These are phyloP conservation scores for Solenopsis fugax DNA, from an alignment of 1,140 invertebrate species.

Conservation along the genomic window DNA sequence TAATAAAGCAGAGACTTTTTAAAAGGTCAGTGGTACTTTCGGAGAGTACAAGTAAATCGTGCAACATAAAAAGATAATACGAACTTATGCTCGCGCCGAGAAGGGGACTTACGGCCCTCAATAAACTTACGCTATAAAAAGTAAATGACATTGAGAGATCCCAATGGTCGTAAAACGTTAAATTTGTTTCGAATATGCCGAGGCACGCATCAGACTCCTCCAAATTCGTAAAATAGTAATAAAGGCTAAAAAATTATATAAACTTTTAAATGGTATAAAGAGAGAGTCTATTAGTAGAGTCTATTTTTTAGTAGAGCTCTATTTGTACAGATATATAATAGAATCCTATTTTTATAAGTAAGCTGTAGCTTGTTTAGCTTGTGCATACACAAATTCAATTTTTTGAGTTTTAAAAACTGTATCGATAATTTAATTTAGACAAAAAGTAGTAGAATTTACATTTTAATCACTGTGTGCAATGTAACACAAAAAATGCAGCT, in stretches of 20 bases:
- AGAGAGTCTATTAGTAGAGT: neutral
- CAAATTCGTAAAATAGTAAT: constrained; percentile 1
- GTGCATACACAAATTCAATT: neutral
- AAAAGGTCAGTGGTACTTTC: neutral
- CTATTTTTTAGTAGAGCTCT: neutral
- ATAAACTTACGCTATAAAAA: constrained; percentile 33
- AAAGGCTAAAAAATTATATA: neutral
- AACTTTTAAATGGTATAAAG: neutral
- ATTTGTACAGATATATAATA: neutral
- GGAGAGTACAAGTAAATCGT: neutral
- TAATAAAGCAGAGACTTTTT: neutral
- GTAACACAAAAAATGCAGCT: neutral
- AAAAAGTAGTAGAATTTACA: neutral
- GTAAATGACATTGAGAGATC: constrained; percentile 7
- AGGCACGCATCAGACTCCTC: neutral
- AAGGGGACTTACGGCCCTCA: neutral
- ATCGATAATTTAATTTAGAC: neutral
- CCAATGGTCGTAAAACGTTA: neutral
- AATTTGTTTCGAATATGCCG: neutral
- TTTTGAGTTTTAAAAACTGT: neutral
- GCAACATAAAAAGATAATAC: constrained; percentile 21
- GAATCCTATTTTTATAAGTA: neutral
- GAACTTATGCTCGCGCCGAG: neutral
- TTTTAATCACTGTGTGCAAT: neutral
- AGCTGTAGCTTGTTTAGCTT: neutral